Evolutionary conservation across 2,797 vertebrate species (phyloP).

Genomic region (Etheostoma nigrum): DNA sequence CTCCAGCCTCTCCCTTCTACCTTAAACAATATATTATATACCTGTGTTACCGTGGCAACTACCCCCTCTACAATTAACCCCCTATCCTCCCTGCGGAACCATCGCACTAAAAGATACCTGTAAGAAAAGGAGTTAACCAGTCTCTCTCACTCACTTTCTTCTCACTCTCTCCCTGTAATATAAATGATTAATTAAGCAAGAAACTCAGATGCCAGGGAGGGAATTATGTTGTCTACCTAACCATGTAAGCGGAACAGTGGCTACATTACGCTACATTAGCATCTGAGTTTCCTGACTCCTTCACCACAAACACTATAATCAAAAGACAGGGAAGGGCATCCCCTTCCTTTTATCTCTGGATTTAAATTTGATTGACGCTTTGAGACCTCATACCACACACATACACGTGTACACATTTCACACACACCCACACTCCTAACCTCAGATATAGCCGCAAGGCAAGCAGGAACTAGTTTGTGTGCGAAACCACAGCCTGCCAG

Average conservation of each 20-base stretch:
- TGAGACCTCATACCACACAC: conserved; percentile 61
- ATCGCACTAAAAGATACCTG: background rate
- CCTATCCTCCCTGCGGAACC: background rate
- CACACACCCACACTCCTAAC: conserved; percentile 31
- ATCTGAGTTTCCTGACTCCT: conserved; percentile 58
- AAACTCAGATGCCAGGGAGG: conserved; percentile 4
- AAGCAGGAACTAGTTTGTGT: conserved; percentile 74
- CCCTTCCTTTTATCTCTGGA: conserved; percentile 71
- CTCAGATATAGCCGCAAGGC: conserved; percentile 67
- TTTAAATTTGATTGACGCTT: conserved; percentile 73
- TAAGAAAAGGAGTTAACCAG: conserved; percentile 10
- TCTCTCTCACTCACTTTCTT: background rate
- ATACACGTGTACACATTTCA: conserved; percentile 30
- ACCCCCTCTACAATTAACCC: conserved; percentile 25
- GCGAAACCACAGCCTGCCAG: conserved; percentile 58
- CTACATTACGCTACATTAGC: conserved; percentile 58
- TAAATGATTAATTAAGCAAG: conserved; percentile 32
- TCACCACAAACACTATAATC: conserved; percentile 61
- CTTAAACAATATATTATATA: conserved; percentile 64
- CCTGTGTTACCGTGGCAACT: conserved; percentile 50
- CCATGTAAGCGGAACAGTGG: conserved; percentile 42
- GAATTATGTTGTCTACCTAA: conserved; percentile 29
- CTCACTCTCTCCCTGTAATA: background rate
- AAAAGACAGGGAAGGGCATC: conserved; percentile 71
- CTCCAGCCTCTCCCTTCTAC: conserved; percentile 70